These are phyloP conservation scores for Triplophysa bombifrons DNA, from an alignment of 2,797 vertebrate species.

Conservation along the genomic window DNA sequence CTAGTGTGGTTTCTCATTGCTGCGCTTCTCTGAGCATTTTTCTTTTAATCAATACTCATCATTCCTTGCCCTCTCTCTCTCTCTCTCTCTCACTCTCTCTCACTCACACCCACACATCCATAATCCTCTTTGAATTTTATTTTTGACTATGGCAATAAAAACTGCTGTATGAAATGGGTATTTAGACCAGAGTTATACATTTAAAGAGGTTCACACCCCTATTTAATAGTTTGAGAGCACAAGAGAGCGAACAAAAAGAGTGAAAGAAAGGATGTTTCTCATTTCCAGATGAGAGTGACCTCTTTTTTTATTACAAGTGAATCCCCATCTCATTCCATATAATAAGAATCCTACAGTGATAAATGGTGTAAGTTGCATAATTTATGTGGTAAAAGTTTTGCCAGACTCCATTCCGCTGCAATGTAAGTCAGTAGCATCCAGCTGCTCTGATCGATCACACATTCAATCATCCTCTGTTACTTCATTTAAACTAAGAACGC, in stretches of 20 bases:
- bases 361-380: conserved; percentile 5
- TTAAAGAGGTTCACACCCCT: conserved; percentile 5
- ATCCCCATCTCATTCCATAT: conserved; percentile 16
- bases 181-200: not conserved
- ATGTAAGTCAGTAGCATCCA: not conserved
- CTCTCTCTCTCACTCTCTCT: conserved; percentile 11
- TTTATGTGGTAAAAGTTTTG: conserved; percentile 7
- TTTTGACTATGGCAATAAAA: conserved; percentile 13
- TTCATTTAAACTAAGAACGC: not conserved
- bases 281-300: conserved; percentile 21
- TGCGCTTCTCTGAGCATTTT: conserved; percentile 35
- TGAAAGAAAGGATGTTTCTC: conserved; percentile 24
- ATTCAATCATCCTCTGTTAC: not conserved
- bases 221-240: conserved; percentile 16
- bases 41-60: conserved; percentile 58
- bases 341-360: conserved; percentile 3
- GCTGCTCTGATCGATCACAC: not conserved
- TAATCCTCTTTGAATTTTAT: conserved; percentile 25
- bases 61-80: not conserved
- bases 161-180: not conserved
- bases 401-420: not conserved
- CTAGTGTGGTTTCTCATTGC: conserved; percentile 24
- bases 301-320: conserved; percentile 16
- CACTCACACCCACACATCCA: not conserved
- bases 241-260: conserved; percentile 25